These are phyloP conservation scores for Probaryconus sp. DNA, from an alignment of 1,140 invertebrate species.

Conservation along the genomic window DNA sequence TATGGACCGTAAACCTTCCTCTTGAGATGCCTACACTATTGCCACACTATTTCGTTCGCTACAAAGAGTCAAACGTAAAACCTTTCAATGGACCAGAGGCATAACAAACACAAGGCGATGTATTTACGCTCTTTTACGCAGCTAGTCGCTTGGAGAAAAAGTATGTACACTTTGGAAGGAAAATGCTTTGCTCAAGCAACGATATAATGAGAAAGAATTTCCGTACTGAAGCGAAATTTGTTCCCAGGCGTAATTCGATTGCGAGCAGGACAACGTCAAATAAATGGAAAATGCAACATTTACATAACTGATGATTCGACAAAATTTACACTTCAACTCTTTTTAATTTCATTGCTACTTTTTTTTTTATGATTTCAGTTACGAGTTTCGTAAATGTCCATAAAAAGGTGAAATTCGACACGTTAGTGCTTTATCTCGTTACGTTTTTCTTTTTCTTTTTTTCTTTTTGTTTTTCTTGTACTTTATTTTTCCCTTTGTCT, in stretches of 20 bases:
- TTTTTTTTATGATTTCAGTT: constrained; percentile 13
- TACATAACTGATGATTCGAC: constrained; percentile 22
- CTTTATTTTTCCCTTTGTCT: too few relatives aligned
- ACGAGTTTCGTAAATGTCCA: constrained; percentile 2
- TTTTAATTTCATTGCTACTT: constrained; percentile 4
- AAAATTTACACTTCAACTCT: constrained; percentile 9
- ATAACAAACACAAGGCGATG: too few relatives aligned
- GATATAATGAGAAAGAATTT: constrained; percentile 11
- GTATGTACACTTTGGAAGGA: too few relatives aligned
- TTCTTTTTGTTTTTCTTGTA: too few relatives aligned
- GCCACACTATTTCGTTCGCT: too few relatives aligned
- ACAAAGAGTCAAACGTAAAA: too few relatives aligned
- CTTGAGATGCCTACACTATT: too few relatives aligned
- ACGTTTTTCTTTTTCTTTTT: constrained; percentile 1
- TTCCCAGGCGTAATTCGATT: constrained; percentile 24
- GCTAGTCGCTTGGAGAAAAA: too few relatives aligned
- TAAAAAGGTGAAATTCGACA: constrained; percentile 1
- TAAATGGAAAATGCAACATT: constrained; percentile 25
- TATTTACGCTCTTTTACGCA: too few relatives aligned
- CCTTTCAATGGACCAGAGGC: too few relatives aligned
- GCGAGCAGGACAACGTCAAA: constrained; percentile 4
- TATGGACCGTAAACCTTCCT: too few relatives aligned
- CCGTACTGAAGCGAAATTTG: constrained; percentile 6
- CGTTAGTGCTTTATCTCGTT: constrained; percentile 6
- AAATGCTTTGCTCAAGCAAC: too few relatives aligned